phyloP scores from a whole-genome alignment of 2,797 vertebrate genomes.

The Eulemur coronatus region DNA sequence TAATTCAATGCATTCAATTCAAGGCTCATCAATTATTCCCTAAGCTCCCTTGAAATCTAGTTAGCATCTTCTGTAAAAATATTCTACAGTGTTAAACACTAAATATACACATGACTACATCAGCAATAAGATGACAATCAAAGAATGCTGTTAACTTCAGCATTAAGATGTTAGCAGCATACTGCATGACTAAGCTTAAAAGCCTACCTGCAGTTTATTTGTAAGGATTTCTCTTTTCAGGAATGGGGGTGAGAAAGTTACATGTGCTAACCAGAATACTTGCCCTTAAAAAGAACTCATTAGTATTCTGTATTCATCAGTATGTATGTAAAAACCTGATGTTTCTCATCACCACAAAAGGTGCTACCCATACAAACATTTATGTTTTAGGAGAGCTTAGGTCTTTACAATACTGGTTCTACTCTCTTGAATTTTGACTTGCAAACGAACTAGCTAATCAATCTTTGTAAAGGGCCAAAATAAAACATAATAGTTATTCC shows the following conservation, averaged over 20 bases:
- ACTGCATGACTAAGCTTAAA: conserved; percentile 53
- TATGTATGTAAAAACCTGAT: neutral
- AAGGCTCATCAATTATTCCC: neutral
- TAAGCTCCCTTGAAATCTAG: neutral
- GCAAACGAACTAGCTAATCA: neutral
- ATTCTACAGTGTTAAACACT: conserved; percentile 29
- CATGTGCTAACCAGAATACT: neutral
- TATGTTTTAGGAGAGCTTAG: neutral
- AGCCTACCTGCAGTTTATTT: conserved; percentile 51
- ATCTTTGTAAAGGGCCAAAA: neutral
- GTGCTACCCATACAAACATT: neutral
- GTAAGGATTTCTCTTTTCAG: conserved; percentile 2
- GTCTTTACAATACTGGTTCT: neutral
- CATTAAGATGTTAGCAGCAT: conserved; percentile 58
- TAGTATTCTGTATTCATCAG: neutral
- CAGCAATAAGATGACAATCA: conserved; percentile 1
- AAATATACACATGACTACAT: neutral
- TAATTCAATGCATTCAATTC: neutral
- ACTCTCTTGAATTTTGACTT: neutral
- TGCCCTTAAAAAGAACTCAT: conserved; percentile 40
- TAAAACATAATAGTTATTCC: neutral
- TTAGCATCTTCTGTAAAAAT: neutral
- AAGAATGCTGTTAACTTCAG: conserved; percentile 58
- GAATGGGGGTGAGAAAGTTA: neutral
- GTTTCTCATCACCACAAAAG: neutral